phyloP scores from a whole-genome alignment of 1,140 invertebrate species.

The Ctenoplectra terminalis region DNA sequence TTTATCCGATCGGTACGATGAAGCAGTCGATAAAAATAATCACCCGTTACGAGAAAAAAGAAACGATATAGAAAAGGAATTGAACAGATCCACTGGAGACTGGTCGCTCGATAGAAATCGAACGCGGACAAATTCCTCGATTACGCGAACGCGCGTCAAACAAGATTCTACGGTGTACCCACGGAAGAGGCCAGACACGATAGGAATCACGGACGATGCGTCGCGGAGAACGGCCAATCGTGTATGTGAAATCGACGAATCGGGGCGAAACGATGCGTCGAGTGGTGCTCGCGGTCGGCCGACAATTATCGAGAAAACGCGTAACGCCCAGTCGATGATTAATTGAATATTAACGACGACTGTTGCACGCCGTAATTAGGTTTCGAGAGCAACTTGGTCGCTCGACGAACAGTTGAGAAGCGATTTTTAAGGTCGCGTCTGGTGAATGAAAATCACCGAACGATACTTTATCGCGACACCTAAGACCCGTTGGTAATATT shows the following conservation, averaged over 20 bases:
- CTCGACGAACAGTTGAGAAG: slow-evolving; percentile 22
- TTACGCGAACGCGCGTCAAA: not conserved
- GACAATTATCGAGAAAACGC: slow-evolving; percentile 45
- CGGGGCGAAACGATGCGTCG: slow-evolving; percentile 14
- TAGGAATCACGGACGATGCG: slow-evolving; percentile 25
- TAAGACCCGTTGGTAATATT: not conserved
- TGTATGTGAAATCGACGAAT: slow-evolving; percentile 22
- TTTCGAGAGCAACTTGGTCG: slow-evolving; percentile 33
- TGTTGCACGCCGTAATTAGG: slow-evolving; percentile 41
- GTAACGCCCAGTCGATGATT: slow-evolving; percentile 52
- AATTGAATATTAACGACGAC: slow-evolving; percentile 60
- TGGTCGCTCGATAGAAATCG: not conserved
- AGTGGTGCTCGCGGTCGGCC: slow-evolving; percentile 6
- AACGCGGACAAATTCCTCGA: not conserved
- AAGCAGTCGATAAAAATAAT: too few relatives aligned
- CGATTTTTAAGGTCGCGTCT: not conserved
- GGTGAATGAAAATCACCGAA: not conserved
- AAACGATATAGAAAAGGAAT: not conserved
- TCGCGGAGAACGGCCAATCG: slow-evolving; percentile 28
- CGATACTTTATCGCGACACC: not conserved
- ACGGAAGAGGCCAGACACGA: slow-evolving; percentile 44
- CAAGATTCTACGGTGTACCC: not conserved
- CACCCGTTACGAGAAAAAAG: too few relatives aligned
- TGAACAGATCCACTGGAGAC: not conserved
- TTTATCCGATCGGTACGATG: too few relatives aligned